These are phyloP conservation scores for Ctenosaura bakeri DNA, from an alignment of 2,797 vertebrate genomes.

Conservation along the genomic window DNA sequence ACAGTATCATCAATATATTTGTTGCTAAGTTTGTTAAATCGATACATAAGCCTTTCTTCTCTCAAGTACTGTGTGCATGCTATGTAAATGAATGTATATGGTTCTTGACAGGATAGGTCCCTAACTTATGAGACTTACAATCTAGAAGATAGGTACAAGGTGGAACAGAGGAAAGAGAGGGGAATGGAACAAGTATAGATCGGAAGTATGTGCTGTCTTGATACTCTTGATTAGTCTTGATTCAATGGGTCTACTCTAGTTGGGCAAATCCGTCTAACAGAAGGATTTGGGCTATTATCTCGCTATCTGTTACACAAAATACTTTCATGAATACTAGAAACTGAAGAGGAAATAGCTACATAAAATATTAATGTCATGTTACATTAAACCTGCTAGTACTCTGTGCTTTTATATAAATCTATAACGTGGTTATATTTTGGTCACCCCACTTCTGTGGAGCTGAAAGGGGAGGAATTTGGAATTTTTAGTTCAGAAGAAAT, in stretches of 20 bases:
- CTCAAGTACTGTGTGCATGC: no score
- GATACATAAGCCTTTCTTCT: no score
- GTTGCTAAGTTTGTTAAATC: background rate
- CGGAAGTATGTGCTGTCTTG: background rate
- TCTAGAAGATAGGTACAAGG: background rate
- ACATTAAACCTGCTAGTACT: background rate
- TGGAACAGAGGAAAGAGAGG: background rate
- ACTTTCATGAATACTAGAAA: no score
- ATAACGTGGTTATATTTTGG: background rate
- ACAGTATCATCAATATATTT: background rate
- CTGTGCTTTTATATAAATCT: background rate
- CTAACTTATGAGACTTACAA: background rate
- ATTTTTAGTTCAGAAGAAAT: no score
- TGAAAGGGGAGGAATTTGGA: background rate
- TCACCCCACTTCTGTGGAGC: background rate
- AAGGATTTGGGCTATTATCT: no score
- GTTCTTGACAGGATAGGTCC: background rate
- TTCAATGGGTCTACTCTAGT: no score
- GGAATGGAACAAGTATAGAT: background rate
- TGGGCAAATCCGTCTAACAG: no score
- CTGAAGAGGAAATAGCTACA: background rate
- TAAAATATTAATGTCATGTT: background rate
- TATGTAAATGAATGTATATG: no score
- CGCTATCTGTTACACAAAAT: no score
- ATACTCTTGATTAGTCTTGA: no score